Evolutionary conservation across 2,888 invertebrate species (phyloP).

Genomic region (Campaea margaritaria): DNA sequence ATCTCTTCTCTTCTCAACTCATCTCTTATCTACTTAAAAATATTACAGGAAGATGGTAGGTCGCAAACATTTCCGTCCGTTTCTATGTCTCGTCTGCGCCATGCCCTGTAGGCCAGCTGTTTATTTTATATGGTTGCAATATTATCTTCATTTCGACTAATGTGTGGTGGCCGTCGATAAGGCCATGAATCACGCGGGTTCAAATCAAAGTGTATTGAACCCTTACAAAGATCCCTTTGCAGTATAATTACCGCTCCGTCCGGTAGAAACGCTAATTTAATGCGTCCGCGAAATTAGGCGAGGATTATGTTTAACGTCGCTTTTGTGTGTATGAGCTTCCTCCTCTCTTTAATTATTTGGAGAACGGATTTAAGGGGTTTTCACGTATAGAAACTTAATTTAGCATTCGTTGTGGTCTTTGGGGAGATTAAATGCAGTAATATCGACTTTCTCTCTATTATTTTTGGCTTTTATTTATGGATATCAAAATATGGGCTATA

Average conservation of each 20-base stretch:
- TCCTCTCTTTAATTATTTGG: not conserved
- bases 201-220: conserved; percentile 66
- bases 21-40: no score
- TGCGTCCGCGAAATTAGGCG: not conserved
- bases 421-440: no score
- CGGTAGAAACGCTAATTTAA: conserved; percentile 40
- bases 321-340: conserved; percentile 5
- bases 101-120: not conserved
- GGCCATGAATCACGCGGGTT: conserved; percentile 55
- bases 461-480: no score
- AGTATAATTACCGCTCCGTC: conserved; percentile 61
- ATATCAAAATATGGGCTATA: no score
- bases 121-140: conserved; percentile 19
- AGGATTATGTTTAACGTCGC: conserved; percentile 2
- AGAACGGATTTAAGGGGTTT: not conserved
- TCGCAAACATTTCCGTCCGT: no score
- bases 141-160: conserved; percentile 29
- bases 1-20: no score
- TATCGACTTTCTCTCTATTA: no score
- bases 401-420: no score
- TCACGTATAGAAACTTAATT: no score
- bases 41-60: no score
- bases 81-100: not conserved
- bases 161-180: conserved; percentile 38
- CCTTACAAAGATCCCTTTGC: conserved; percentile 57